Evolutionary conservation across 2,113 vertebrate genomes (phyloP), one percentile per base, ranked within the genome.

Genomic region (Turdus rufiventris): DNA sequence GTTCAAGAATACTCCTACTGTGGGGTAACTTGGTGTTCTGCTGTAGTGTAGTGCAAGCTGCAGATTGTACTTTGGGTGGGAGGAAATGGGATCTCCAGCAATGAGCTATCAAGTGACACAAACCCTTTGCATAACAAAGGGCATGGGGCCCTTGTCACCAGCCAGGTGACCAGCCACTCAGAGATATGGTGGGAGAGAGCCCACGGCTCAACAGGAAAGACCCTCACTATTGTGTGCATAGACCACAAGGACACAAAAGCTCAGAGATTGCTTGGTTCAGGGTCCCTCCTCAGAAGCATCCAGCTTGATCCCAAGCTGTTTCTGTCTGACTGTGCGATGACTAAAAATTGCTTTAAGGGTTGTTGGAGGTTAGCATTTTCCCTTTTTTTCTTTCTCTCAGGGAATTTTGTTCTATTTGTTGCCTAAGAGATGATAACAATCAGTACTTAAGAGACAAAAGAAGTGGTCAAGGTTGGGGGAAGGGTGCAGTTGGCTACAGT

Each of bases 61-160:
- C 34, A 50, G 50, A 20, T 10, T 33, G 17, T 48, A 12, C 34
- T 43, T 63, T 43, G 34, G 6, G 5, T 36, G 58, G 14, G n/a
- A 31, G 21, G 21, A 50, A 63, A 36, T 43, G 31, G 25, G 48
- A 17, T 10, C 14, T 16, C 6, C 2, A 1, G 31, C 9, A 63
- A 50, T 0, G 1, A 72, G 8, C 9, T 36, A 4, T 33, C 6
- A 26, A 33, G 12, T 48, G 50, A 50, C 6, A 10, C 13, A 28
- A 15, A 34, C 20, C 20, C 25, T 48, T 57, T 50, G 31, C 25
- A 65, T 25, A 36, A 31, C 31, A 57, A 57, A 48, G 25, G 14
- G 5, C 25, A 20, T 29, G 8, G 45, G n/a, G 11, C 7, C 14
- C 42, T 72, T 36, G 50, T 36, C 8, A 6, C 31, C 25, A 72